A percentile compares a stretch with the other conserved stretches of the same genome.
These are phyloP conservation scores for Clarias laeviceps DNA, from an alignment of 2,797 vertebrate genomes.

Conservation along the genomic window DNA sequence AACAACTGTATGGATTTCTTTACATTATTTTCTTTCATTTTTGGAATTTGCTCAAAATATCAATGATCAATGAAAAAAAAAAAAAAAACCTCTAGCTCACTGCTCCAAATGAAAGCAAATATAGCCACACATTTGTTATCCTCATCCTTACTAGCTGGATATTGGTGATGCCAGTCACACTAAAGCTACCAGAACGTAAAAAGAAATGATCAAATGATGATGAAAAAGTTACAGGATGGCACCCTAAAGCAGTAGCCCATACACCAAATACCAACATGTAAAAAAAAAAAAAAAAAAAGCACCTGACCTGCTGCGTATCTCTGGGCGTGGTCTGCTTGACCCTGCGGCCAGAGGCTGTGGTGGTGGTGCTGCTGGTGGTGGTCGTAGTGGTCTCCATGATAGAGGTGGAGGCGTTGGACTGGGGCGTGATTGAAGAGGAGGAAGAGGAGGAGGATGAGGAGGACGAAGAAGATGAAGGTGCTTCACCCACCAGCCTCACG, in stretches of 20 bases:
- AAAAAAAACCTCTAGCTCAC: background rate
- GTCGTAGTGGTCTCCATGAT: conserved; percentile 91
- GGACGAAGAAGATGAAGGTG: conserved; percentile 81
- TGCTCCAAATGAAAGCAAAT: background rate
- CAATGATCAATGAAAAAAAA: background rate
- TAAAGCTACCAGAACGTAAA: background rate
- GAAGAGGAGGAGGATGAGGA: conserved; percentile 60
- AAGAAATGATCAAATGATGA: background rate
- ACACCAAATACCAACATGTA: too few relatives aligned
- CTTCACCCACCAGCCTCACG: conserved; percentile 95
- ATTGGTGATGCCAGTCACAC: background rate
- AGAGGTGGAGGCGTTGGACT: conserved; percentile 95
- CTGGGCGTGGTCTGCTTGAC: conserved; percentile 88
- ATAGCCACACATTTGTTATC: background rate
- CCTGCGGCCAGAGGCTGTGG: conserved; percentile 87
- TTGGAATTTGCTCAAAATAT: too few relatives aligned
- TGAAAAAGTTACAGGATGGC: background rate
- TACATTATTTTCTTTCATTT: too few relatives aligned
- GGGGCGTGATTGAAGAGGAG: conserved; percentile 90
- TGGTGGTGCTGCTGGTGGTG: conserved; percentile 83
- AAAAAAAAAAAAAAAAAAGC: background rate
- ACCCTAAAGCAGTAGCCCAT: background rate
- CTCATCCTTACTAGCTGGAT: background rate
- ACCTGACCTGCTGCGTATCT: conserved; percentile 89
- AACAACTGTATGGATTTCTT: too few relatives aligned